phyloP scores from a whole-genome alignment of 2,888 invertebrate genomes.

The Endotricha flammealis region DNA sequence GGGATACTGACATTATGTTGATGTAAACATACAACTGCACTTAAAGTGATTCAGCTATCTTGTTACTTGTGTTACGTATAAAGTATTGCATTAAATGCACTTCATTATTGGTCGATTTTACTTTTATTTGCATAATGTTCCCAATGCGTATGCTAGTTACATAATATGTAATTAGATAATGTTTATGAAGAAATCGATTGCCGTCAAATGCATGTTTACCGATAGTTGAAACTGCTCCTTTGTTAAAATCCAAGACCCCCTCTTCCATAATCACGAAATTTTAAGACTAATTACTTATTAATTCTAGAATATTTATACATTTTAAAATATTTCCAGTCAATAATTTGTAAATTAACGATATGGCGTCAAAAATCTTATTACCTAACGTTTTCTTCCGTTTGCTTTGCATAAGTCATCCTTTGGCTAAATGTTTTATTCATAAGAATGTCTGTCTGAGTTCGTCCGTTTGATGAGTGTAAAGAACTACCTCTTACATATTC shows the following conservation, averaged over 20 bases:
- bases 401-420: constrained; percentile 1
- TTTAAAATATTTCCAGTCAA: too few species aligned
- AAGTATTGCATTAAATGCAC: constrained; percentile 21
- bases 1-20: constrained; percentile 10
- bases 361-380: too few species aligned
- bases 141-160: constrained; percentile 6
- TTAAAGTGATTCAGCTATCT: constrained; percentile 48
- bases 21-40: constrained; percentile 33
- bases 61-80: constrained; percentile 43
- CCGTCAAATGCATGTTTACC: too few species aligned
- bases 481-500: background rate
- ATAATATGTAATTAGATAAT: constrained; percentile 3
- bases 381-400: background rate
- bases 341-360: too few species aligned
- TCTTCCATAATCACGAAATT: too few species aligned
- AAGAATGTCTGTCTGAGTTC: constrained; percentile 4
- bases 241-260: too few species aligned
- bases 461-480: background rate
- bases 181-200: background rate
- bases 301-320: too few species aligned
- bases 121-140: constrained; percentile 12
- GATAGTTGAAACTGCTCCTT: too few species aligned
- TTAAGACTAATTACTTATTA: too few species aligned
- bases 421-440: constrained; percentile 12
- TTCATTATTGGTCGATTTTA: constrained; percentile 13